Evolutionary conservation across 2,888 invertebrate genomes (phyloP), one percentile per base, ranked within the genome.

Genomic region (Malthinus seriepunctatus): DNA sequence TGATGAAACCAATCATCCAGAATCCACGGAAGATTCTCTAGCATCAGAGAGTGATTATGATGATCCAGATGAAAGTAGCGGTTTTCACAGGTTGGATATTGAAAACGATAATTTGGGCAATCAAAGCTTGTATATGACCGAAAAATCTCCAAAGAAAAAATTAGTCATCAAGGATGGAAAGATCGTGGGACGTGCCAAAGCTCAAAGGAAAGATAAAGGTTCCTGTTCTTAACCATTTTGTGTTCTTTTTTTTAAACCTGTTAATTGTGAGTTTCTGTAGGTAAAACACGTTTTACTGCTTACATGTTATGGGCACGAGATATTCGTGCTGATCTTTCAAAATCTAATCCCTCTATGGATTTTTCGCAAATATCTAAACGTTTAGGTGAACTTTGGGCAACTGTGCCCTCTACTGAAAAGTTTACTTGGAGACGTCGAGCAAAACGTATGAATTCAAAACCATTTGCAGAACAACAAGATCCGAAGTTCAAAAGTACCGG

Each of bases 251-350:
- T n/a, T 38, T 54, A 56, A 55, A 10, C 23, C 38, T 37, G 8
- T 51, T 57, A 51, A 57, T 15, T 32, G 10, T 58, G 37, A 23
- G 32, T 57, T 35, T 53, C 52, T 66, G 5, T 67, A 82, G 82
- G 82, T 23, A 90, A 89, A 78, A 85, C 88, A 0, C 83, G 91
- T 49, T 89, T 89, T 63, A 94, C 95, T 0, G 95, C 95, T 0
- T 95, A 95, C 78, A 93, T 93, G 87, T 81, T 95, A 73, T 95
- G 94, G 93, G 91, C 94, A 0, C 89, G 91, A 66, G 91, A 92
- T 69, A 86, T 90, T 11, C 84, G 94, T 37, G 88, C 89, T 62
- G 88, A 88, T 66, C 81, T 92, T 56, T 80, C 90, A 32, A 82
- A 86, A 49, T 85, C 87, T 63, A 86, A 87, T 73, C 90, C 91